Evolutionary conservation across 2,888 invertebrate genomes (phyloP).

Genomic region (Callimorpha dominula): DNA sequence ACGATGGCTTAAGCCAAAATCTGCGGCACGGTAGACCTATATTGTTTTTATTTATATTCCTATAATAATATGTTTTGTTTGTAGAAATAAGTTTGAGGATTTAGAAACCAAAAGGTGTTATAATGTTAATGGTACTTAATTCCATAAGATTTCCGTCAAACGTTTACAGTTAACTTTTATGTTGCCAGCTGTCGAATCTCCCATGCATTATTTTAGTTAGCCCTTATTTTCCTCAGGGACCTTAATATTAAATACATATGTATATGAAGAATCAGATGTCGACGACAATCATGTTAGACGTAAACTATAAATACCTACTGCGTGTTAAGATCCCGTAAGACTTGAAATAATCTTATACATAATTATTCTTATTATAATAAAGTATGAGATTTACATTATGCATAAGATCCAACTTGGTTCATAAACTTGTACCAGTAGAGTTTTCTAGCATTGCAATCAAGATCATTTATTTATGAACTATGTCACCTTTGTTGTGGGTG

Average conservation of each 20-base stretch:
- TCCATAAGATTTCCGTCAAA: too few species aligned
- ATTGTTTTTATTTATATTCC: background rate
- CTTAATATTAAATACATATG: background rate
- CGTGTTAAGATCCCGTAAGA: too few species aligned
- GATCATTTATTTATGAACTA: conserved; percentile 49
- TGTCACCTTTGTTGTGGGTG: conserved; percentile 48
- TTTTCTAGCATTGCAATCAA: conserved; percentile 23
- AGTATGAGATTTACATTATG: too few species aligned
- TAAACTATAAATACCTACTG: too few species aligned
- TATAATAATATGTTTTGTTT: too few species aligned
- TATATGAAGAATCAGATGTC: background rate
- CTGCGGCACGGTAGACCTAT: background rate
- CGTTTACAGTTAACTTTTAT: too few species aligned
- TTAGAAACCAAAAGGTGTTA: background rate
- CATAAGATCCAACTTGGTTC: background rate
- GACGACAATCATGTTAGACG: too few species aligned
- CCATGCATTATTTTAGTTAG: background rate
- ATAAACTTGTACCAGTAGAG: background rate
- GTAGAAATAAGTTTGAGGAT: background rate
- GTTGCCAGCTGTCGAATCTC: too few species aligned
- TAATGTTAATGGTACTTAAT: too few species aligned
- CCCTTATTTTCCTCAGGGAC: background rate
- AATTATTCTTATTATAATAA: too few species aligned
- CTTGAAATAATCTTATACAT: too few species aligned
- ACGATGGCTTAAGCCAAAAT: too few species aligned